A percentile compares a stretch with the other conserved stretches of the same genome.
Conservation (phyloP, 2,113 vertebrate species). For the Arothron firmamentum region DNA sequence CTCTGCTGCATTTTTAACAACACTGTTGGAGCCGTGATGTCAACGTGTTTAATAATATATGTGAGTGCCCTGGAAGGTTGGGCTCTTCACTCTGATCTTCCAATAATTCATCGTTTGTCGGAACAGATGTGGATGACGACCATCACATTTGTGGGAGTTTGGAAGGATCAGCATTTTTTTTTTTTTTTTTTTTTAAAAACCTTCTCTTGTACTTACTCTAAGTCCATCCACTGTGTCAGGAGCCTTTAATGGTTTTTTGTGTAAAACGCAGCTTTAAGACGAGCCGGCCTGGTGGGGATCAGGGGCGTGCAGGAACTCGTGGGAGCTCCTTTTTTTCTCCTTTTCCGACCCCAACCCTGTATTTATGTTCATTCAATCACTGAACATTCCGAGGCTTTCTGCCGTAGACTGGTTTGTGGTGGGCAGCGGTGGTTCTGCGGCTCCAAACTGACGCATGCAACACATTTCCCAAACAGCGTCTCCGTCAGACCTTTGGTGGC, state of each 20-base stretch:
- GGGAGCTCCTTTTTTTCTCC: constrained; percentile 1
- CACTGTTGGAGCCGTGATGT: too few relatives aligned
- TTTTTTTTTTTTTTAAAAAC: too few relatives aligned
- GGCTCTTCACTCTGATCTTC: too few relatives aligned
- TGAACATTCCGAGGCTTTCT: constrained; percentile 15
- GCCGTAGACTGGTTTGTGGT: constrained; percentile 1
- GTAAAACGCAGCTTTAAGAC: constrained; percentile 30
- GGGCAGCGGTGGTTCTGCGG: constrained; percentile 16
- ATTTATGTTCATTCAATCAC: constrained; percentile 31
- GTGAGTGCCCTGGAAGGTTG: too few relatives aligned
- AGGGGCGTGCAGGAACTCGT: constrained; percentile 23
- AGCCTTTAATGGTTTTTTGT: constrained; percentile 35
- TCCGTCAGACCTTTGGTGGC: background rate
- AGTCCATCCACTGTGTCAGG: constrained; percentile 10
- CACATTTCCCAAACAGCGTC: background rate
- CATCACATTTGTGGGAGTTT: too few relatives aligned
- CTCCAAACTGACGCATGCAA: constrained; percentile 22
- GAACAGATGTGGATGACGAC: too few relatives aligned
- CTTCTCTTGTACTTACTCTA: too few relatives aligned
- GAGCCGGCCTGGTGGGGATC: constrained; percentile 24
- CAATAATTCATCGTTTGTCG: too few relatives aligned
- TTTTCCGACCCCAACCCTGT: constrained; percentile 12
- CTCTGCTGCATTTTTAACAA: too few relatives aligned
- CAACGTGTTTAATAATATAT: too few relatives aligned
- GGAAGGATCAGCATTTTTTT: too few relatives aligned